Evolutionary conservation across 2,888 invertebrate species (phyloP), one percentile per base, ranked within the genome.

Genomic region (Amphipoea lucens): DNA sequence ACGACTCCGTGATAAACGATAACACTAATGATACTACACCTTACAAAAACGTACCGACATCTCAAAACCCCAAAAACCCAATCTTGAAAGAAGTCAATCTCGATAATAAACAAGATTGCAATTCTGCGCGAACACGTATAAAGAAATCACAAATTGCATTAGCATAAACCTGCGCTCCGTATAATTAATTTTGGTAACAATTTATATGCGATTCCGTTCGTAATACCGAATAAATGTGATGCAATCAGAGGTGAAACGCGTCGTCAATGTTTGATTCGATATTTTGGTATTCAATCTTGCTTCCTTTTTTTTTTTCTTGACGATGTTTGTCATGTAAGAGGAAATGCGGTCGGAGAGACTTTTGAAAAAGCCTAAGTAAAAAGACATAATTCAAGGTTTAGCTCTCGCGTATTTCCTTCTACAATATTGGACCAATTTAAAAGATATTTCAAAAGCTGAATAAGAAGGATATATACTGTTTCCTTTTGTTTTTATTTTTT

Each of bases 141-240:
- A 87, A 82, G 82, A 84, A 85, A 87, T 81, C 88, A 71, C 68
- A 87, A 82, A 89, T 87, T 80, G 63, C 76, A 89, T 87, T 87
- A 79, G 67, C 82, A 87, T 89, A 87, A 87, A 79, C 70, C 69
- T 71, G 78, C 57, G 36, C 68, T 67, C 40, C 42, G 45, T 40
- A 48, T 81, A 88, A 89, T 89, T 81, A 88, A 78, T 84, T 60
- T 82, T 76, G 79, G 81, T 73, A 60, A 81, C 60, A 82, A 89
- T 83, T 88, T 90, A 90, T 86, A 80, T 74, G 80, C 81, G 69
- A 76, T 80, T 51, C 74, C 70, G 69, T 83, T 81, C 72, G 60
- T 23, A 12, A 73, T 82, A 71, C 5, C 63, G 12, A 60, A 72
- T 69, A 77, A 78, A 86, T 87, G 82, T 74, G 67, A 76, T 79